Evolutionary conservation across 2,888 invertebrate genomes (phyloP), one percentile per base, ranked within the genome.

Genomic region (Embidobia sp.): DNA sequence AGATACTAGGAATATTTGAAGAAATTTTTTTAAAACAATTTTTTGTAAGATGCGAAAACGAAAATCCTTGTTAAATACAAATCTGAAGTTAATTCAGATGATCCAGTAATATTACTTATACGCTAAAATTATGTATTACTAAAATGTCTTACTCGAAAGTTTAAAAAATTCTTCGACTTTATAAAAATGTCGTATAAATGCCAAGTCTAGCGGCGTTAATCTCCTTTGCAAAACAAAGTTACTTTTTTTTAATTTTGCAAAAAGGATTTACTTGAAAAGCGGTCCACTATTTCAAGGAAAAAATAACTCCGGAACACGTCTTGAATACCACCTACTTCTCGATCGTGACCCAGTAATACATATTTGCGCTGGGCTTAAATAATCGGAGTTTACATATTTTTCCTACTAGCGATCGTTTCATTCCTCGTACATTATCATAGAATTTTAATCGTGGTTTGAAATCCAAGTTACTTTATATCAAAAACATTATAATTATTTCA

Each of bases 181-280:
- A 59, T 33, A 44, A 63, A 63, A 63, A 63, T 49, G 19, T 40
- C 40, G 29, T 40, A 29, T 18, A 48, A 61, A 48, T 27, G 49
- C 40, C 48, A 63, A 31, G 37, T 29, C 49, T 4, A 6, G 33
- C 40, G 27, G n/a, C 63, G 49, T 40, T 63, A 49, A 63, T 63
- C 49, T 63, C 29, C 29, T 63, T 49, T 63, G 37, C 29, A 49
- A 63, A 63, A 49, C 63, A 29, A 63, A 59, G 44, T 49, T 40
- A 29, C 29, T n/a, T 31, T 11, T 44, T 66, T 55, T 53, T 64
- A 53, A 53, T 55, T 66, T 44, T 42, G 15, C 35, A 26, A 15
- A 42, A 66, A 49, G 53, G 46, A 53, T 44, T 66, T 53, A 26
- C 33, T 33, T 26, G 8, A 44, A 33, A 53, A 44, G 10, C 10